Conservation (phyloP, 2,113 vertebrate species). For the Plotosus lineatus region DNA sequence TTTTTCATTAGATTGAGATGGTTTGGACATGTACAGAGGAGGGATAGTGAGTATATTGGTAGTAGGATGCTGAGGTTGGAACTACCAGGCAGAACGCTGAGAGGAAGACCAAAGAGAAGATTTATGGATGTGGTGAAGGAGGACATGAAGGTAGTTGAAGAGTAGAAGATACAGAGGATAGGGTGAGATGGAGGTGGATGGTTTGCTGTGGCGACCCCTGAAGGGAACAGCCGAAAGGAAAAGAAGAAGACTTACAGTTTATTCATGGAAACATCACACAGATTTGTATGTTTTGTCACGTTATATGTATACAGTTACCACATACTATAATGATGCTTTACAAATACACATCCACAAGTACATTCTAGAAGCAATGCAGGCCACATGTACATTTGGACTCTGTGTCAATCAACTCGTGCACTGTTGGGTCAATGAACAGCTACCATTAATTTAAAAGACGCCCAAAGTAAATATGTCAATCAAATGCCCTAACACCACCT, state of each 20-base stretch:
- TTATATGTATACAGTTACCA: neutral
- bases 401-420: slow-evolving; percentile 26
- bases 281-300: neutral
- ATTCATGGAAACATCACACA: neutral
- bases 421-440: slow-evolving; percentile 19
- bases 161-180: too few relatives aligned
- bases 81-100: too few relatives aligned
- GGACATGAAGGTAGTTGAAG: too few relatives aligned
- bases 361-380: slow-evolving; percentile 5
- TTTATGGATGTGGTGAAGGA: too few relatives aligned
- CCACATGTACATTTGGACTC: neutral
- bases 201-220: too few relatives aligned
- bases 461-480: slow-evolving; percentile 48
- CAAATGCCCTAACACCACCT: slow-evolving; percentile 32
- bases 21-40: neutral
- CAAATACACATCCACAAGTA: neutral
- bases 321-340: neutral
- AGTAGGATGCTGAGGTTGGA: too few relatives aligned
- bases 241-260: neutral
- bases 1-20: too few relatives aligned
- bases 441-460: slow-evolving; percentile 24
- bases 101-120: too few relatives aligned
- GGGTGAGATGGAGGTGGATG: too few relatives aligned
- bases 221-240: too few relatives aligned
- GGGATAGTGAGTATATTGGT: too few relatives aligned